Conservation (phyloP, 2,797 vertebrate genomes). For the Microhierax caerulescens region DNA sequence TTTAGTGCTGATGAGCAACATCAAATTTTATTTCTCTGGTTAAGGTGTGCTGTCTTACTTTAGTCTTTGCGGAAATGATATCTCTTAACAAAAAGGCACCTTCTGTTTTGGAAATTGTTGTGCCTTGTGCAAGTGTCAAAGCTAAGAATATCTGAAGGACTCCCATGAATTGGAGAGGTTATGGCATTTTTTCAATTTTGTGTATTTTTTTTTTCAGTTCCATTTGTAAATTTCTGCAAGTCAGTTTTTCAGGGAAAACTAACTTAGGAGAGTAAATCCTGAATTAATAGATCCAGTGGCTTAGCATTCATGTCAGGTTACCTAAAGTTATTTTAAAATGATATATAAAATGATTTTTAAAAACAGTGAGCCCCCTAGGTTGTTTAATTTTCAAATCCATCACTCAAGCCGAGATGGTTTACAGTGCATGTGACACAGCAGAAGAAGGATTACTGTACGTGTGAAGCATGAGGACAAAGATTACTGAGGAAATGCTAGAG, state of each 20-base stretch:
- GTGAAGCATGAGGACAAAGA: conserved; percentile 39
- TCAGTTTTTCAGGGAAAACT: neutral
- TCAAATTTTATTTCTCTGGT: neutral
- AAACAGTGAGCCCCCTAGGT: conserved; percentile 51
- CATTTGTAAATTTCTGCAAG: neutral
- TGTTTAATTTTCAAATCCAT: conserved; percentile 67
- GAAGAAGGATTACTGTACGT: conserved; percentile 42
- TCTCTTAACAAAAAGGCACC: neutral
- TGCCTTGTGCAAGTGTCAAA: neutral
- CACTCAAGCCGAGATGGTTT: conserved; percentile 38
- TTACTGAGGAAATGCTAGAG: conserved; percentile 33
- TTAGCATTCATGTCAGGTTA: conserved; percentile 39
- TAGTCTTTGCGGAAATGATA: neutral
- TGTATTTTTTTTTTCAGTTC: neutral
- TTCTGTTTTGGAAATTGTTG: neutral
- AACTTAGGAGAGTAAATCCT: neutral
- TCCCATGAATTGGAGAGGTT: neutral
- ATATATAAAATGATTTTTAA: conserved; percentile 56
- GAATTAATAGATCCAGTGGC: conserved; percentile 39
- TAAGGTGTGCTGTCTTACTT: neutral
- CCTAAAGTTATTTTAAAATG: conserved; percentile 62
- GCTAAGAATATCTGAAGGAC: neutral
- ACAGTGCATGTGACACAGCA: conserved; percentile 43
- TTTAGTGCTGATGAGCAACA: neutral
- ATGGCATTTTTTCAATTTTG: neutral